Evolutionary conservation across 2,113 vertebrate genomes (phyloP), one percentile per base, ranked within the genome.

Genomic region (Scomber japonicus): DNA sequence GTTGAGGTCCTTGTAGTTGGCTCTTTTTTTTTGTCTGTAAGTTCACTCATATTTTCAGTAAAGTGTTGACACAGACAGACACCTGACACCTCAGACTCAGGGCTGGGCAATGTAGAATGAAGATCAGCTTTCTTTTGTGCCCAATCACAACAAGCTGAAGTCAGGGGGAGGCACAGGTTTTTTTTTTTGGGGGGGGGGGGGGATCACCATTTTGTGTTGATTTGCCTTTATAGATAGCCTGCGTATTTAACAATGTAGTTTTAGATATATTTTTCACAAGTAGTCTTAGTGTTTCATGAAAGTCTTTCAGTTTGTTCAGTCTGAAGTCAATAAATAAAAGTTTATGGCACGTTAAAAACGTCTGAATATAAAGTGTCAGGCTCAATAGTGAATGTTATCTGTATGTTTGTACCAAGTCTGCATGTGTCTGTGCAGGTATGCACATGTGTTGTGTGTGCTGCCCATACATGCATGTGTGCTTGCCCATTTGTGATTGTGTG

Each of bases 81-180:
- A 92, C 89, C 84, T 88, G 90, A 93, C 85, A 92, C 92, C 72
- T 45, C 16, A 1, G 45, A 51, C 27, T 16, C n/a, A 11, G 79
- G 80, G 72, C 2, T 70, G 65, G 66, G 62, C 75, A 55, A 30
- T 12, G 44, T 68, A 75, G 46, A 17, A 64, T 46, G 64, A 76
- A 51, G 63, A 75, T 91, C 83, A 66, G 85, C 84, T 94, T 91
- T 85, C 86, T 72, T 62, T 85, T 88, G 83, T 83, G 71, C 80
- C 81, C 62, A 83, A 73, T 89, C 64, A 56, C 14, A 53, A 71
- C 40, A 68, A 55, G 56, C 21, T 64, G 14, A 49, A 71, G 50
- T 72, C 14, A 40, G 55, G 17, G 74, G 84, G 60, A 11, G 61
- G 51, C 24, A 54, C 45, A 69, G 30, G 48, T 13, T 10, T 21